Base-by-base conservation (phyloP, 2,797 vertebrate species). In the Pseudopleuronectes americanus region DNA sequence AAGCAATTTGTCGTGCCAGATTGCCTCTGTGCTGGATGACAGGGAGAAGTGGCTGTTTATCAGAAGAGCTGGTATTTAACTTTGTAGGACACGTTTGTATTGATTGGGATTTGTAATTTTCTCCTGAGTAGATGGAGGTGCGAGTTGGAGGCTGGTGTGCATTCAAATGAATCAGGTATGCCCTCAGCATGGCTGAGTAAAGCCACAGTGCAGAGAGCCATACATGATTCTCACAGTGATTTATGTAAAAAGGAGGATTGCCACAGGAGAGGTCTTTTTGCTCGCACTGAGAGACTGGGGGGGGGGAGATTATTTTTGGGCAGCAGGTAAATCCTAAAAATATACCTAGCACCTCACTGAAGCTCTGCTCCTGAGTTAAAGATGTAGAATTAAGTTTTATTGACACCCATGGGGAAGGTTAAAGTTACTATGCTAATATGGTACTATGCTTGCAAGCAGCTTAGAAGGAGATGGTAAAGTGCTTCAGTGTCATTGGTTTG, bases 101-200 rank as follows among this genome's bases (percentile, higher is more conserved):
- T 91, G 89, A 90, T 89, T 91, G 85, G 84, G 72, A 71, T 89
- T 87, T 89, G 89, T 88, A 87, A 91, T 91, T 89, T 89, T 78
- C 86, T 87, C 74, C 74, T 49, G 74, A 75, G 85, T 79, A 87
- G 87, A 90, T 87, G 77, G 85, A 87, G 85, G 81, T 65, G 65
- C 75, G 59, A 63, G 57, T 76, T 67, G 78, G 71, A 55, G 79
- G 65, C 81, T 54, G 77, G 65, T 22, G 59, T 85, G 87, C 84
- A 87, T 87, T 75, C 78, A 85, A 87, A 86, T 86, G 1, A 91
- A 80, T 75, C 79, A 65, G 76, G 77, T 71, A 41, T 59, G 75
- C 81, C 77, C 80, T 67, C 68, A 78, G 82, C 81, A 53, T 71
- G 74, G 76, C 77, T 79, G 68, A 83, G 56, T 48, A 16, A 74